Evolutionary conservation across 1,140 invertebrate genomes (phyloP).

Genomic region (Brachionus koreanus): DNA sequence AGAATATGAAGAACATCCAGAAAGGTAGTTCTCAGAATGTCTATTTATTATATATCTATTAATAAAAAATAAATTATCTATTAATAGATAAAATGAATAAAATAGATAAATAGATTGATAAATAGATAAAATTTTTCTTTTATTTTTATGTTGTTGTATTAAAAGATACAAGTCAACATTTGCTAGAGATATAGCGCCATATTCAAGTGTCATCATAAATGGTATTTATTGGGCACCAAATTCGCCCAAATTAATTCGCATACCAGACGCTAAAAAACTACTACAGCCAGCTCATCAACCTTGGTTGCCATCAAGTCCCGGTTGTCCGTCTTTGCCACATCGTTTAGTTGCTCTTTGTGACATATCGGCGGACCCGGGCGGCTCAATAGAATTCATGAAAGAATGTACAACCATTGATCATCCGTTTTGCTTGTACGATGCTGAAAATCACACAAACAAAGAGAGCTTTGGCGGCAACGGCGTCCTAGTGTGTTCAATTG

Average conservation of each 20-base stretch:
- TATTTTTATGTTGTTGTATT: too few relatives aligned
- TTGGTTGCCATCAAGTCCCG: slow-evolving; percentile 60
- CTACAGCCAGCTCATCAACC: slow-evolving; percentile 80
- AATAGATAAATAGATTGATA: too few relatives aligned
- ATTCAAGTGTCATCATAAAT: slow-evolving; percentile 92
- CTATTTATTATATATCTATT: too few relatives aligned
- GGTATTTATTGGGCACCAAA: slow-evolving; percentile 98
- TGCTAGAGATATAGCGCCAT: slow-evolving; percentile 80
- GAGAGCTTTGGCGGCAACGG: slow-evolving; percentile 60
- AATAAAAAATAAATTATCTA: neutral
- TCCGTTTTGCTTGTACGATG: slow-evolving; percentile 96
- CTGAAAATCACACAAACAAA: slow-evolving; percentile 70
- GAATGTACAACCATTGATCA: slow-evolving; percentile 99
- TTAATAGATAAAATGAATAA: neutral
- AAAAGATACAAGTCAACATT: slow-evolving; percentile 86
- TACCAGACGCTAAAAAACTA: slow-evolving; percentile 93
- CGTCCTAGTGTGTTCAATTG: slow-evolving; percentile 94
- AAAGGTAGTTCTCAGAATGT: too few relatives aligned
- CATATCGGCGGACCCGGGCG: slow-evolving; percentile 95
- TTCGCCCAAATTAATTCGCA: slow-evolving; percentile 88
- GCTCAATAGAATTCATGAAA: slow-evolving; percentile 99
- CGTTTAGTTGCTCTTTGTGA: slow-evolving; percentile 75
- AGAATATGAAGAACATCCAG: slow-evolving; percentile 87
- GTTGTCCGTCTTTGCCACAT: slow-evolving; percentile 46
- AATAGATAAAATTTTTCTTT: too few relatives aligned